Conservation (phyloP, 2,888 invertebrate species). For the Spodoptera exigua region DNA sequence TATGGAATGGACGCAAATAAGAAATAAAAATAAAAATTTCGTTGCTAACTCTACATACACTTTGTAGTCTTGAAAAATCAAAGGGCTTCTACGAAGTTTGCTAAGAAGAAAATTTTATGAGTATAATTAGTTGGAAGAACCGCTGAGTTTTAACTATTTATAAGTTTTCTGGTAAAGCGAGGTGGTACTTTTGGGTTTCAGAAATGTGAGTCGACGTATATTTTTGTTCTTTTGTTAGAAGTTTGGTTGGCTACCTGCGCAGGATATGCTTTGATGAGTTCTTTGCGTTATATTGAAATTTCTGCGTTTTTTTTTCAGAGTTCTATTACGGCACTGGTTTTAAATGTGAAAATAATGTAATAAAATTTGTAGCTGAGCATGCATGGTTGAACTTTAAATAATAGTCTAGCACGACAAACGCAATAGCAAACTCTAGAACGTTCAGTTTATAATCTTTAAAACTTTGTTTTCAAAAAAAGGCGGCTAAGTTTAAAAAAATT, state of each 20-base stretch:
- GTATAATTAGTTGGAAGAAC: conserved; percentile 43
- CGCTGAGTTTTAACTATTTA: conserved; percentile 35
- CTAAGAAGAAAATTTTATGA: conserved; percentile 39
- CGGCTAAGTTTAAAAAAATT: conserved; percentile 35
- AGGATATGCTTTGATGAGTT: conserved; percentile 2
- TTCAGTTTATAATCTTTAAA: no score
- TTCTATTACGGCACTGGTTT: no score
- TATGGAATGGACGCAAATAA: conserved; percentile 5
- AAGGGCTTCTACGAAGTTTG: conserved; percentile 49
- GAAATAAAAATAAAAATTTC: conserved; percentile 11
- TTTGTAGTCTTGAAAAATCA: conserved; percentile 19
- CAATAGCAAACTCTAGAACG: no score
- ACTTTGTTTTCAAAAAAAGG: no score
- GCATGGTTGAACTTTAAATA: neutral
- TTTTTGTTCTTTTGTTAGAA: conserved; percentile 24
- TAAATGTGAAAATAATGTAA: no score
- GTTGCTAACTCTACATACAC: conserved; percentile 38
- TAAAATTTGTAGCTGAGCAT: no score
- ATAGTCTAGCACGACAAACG: neutral
- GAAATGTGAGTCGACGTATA: conserved; percentile 35
- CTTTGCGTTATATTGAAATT: neutral
- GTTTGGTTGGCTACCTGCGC: conserved; percentile 12
- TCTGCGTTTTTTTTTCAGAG: no score
- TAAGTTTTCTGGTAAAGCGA: conserved; percentile 24
- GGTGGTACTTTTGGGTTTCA: conserved; percentile 8